Evolutionary conservation across 1,140 invertebrate species (phyloP).

Genomic region (Drosophila nikananu): DNA sequence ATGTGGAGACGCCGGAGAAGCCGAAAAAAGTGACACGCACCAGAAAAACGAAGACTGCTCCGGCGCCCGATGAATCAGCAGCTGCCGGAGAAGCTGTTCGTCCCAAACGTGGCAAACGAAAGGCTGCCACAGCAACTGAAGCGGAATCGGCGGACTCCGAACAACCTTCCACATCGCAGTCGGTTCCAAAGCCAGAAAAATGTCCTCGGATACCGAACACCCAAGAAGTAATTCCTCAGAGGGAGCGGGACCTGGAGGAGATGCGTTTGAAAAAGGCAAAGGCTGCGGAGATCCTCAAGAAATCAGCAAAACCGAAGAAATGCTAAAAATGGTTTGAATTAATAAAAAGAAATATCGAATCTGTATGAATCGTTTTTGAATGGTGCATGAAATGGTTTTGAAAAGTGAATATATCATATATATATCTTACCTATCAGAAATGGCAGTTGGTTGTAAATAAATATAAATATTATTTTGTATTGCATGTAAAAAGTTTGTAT

Average conservation of each 20-base stretch:
- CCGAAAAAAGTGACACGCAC: slow-evolving; percentile 35
- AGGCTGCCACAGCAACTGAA: slow-evolving; percentile 17
- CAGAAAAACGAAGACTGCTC: slow-evolving; percentile 17
- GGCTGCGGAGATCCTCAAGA: slow-evolving; percentile 91
- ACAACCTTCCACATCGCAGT: slow-evolving; percentile 30
- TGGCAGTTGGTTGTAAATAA: too few relatives aligned
- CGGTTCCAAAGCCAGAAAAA: slow-evolving; percentile 33
- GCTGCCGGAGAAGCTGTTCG: slow-evolving; percentile 4
- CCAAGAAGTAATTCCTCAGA: slow-evolving; percentile 89
- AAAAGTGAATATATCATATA: too few relatives aligned
- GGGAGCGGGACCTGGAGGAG: slow-evolving; percentile 88
- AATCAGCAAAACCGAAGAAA: slow-evolving; percentile 86
- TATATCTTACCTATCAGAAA: too few relatives aligned
- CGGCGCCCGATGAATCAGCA: background rate
- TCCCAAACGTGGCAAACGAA: slow-evolving; percentile 58
- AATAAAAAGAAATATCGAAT: background rate
- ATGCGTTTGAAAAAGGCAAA: slow-evolving; percentile 90
- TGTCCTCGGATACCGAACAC: slow-evolving; percentile 60
- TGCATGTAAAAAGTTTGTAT: background rate
- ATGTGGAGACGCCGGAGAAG: slow-evolving; percentile 54
- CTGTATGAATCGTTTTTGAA: background rate
- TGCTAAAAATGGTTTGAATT: background rate
- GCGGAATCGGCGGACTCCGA: slow-evolving; percentile 3
- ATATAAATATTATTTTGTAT: too few relatives aligned
- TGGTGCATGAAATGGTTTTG: too few relatives aligned